These are phyloP conservation scores for Limnothrissa miodon DNA, from an alignment of 2,113 vertebrate species.

Conservation along the genomic window DNA sequence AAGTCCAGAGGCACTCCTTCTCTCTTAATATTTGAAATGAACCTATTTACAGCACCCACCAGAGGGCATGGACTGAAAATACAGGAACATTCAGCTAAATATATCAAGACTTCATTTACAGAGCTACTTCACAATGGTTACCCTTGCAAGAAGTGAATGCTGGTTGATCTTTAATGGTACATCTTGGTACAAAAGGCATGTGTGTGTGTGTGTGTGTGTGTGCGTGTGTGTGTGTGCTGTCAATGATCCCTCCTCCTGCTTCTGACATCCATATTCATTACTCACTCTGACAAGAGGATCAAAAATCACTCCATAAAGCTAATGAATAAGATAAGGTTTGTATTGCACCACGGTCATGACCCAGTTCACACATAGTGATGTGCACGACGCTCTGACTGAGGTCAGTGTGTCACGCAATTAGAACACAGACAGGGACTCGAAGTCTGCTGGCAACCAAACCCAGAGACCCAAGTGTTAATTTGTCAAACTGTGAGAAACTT, in stretches of 20 bases:
- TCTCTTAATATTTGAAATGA: background rate
- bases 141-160: background rate
- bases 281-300: background rate
- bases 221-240: background rate
- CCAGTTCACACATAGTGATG: background rate
- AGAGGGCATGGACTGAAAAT: background rate
- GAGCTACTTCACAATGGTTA: background rate
- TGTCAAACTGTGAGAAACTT: background rate
- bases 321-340: conserved; percentile 38
- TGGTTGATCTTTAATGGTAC: background rate
- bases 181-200: background rate
- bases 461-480: background rate
- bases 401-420: background rate
- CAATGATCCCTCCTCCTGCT: background rate
- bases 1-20: background rate
- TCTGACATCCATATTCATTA: background rate
- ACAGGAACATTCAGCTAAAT: background rate
- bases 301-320: conserved; percentile 34
- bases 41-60: background rate
- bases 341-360: background rate
- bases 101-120: background rate
- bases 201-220: background rate
- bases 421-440: background rate
- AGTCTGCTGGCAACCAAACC: background rate
- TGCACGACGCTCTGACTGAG: background rate